These are phyloP conservation scores for Gryllus bimaculatus DNA, from an alignment of 1,140 invertebrate genomes.

Conservation along the genomic window DNA sequence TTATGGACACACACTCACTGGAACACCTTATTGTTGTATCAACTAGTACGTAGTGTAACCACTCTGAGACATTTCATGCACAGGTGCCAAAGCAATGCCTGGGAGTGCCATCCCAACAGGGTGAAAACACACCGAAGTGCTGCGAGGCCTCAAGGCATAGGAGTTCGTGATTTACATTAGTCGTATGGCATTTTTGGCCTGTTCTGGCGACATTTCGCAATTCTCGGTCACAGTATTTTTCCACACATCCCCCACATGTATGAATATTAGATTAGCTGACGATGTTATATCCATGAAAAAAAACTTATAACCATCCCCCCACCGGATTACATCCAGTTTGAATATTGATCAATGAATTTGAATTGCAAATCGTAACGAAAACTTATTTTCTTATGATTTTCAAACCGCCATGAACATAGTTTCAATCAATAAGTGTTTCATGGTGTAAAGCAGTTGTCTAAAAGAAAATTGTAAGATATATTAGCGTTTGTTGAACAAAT, in stretches of 20 bases:
- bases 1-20: constrained; percentile 95
- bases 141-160: constrained; percentile 87
- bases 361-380: too few species aligned
- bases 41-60: constrained; percentile 68
- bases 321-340: not conserved
- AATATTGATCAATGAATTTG: not conserved
- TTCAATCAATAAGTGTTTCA: too few species aligned
- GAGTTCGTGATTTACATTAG: constrained; percentile 94
- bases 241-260: too few species aligned
- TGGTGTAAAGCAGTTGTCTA: too few species aligned
- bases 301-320: not conserved
- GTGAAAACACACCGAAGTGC: constrained; percentile 76
- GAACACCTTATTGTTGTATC: constrained; percentile 96
- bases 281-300: not conserved
- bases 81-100: constrained; percentile 78
- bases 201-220: constrained; percentile 83
- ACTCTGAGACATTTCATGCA: too few species aligned
- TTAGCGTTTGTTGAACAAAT: too few species aligned
- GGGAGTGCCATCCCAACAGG: constrained; percentile 58
- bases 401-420: too few species aligned
- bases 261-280: too few species aligned
- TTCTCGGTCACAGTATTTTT: constrained; percentile 47
- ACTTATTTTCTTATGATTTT: too few species aligned
- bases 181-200: constrained; percentile 89
- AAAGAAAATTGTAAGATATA: too few species aligned